A percentile compares a stretch with the other conserved stretches of the same genome.
Evolutionary conservation across 2,113 vertebrate species (phyloP).

Genomic region (Phocoena sinus): DNA sequence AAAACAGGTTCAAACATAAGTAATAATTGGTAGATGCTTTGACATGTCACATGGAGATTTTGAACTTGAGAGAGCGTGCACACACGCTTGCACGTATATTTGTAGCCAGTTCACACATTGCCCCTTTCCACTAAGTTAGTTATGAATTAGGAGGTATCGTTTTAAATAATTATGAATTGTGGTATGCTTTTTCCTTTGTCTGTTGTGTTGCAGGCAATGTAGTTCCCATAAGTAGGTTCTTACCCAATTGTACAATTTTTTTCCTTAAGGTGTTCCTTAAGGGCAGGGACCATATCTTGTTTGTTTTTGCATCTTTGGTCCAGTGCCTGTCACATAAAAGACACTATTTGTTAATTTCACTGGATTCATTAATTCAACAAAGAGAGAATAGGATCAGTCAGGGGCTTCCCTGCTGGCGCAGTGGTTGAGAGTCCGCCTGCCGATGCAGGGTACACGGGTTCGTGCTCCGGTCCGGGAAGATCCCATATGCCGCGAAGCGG

Average conservation of each 20-base stretch:
- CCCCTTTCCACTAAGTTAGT: not conserved
- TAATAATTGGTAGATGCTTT: not conserved
- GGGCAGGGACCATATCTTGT: not conserved
- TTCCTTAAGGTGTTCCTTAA: not conserved
- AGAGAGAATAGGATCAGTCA: not conserved
- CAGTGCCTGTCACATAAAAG: not conserved
- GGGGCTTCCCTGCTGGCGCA: too few relatives aligned
- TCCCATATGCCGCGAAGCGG: too few relatives aligned
- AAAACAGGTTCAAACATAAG: not conserved
- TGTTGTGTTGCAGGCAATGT: not conserved
- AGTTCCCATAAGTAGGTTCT: not conserved
- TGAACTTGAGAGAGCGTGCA: not conserved
- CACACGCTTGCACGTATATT: not conserved
- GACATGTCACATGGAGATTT: not conserved
- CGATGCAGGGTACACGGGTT: too few relatives aligned
- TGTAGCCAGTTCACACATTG: not conserved
- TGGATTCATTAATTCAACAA: not conserved
- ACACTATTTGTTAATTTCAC: not conserved
- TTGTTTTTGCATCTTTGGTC: conserved; percentile 12
- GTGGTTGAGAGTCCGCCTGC: too few relatives aligned
- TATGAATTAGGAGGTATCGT: not conserved
- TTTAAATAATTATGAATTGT: not conserved
- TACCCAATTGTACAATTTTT: not conserved
- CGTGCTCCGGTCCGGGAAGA: too few relatives aligned
- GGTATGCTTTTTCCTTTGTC: not conserved